Conservation (phyloP, 2,888 invertebrate species). For the Orthosia cruda region DNA sequence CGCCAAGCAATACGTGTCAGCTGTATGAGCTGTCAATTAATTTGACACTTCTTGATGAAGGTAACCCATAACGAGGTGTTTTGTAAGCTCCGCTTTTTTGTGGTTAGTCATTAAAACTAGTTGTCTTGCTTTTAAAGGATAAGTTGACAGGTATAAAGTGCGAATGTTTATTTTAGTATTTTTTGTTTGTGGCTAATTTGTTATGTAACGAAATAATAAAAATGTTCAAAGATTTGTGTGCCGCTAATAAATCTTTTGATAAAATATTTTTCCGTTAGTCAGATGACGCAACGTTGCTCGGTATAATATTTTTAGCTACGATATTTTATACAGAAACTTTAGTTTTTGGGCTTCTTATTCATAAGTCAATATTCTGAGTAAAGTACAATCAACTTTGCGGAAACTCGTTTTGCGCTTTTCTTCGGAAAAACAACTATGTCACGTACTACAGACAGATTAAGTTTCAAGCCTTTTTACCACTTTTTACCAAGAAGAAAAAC, state of each 20-base stretch:
- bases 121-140: slow-evolving; percentile 77
- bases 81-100: slow-evolving; percentile 78
- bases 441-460: slow-evolving; percentile 10
- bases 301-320: slow-evolving; percentile 25
- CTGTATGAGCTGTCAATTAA: slow-evolving; percentile 89
- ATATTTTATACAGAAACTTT: slow-evolving; percentile 31
- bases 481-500: slow-evolving; percentile 26
- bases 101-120: slow-evolving; percentile 84
- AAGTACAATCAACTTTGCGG: slow-evolving; percentile 31
- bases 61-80: slow-evolving; percentile 85
- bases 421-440: slow-evolving; percentile 1
- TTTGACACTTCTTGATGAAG: slow-evolving; percentile 89
- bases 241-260: slow-evolving; percentile 53
- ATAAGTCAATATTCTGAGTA: slow-evolving; percentile 12
- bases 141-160: slow-evolving; percentile 83
- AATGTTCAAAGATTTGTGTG: slow-evolving; percentile 57
- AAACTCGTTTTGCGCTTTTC: slow-evolving; percentile 20
- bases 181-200: slow-evolving; percentile 68
- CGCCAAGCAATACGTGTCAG: slow-evolving; percentile 83
- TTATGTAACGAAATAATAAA: slow-evolving; percentile 66
- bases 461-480: slow-evolving; percentile 9
- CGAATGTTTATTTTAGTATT: slow-evolving; percentile 77
- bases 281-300: slow-evolving; percentile 43
- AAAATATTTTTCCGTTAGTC: slow-evolving; percentile 40
- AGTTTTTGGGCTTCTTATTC: slow-evolving; percentile 18